Evolutionary conservation across 2,113 vertebrate genomes (phyloP), one percentile per base, ranked within the genome.

Genomic region (Ailuropoda melanoleuca): DNA sequence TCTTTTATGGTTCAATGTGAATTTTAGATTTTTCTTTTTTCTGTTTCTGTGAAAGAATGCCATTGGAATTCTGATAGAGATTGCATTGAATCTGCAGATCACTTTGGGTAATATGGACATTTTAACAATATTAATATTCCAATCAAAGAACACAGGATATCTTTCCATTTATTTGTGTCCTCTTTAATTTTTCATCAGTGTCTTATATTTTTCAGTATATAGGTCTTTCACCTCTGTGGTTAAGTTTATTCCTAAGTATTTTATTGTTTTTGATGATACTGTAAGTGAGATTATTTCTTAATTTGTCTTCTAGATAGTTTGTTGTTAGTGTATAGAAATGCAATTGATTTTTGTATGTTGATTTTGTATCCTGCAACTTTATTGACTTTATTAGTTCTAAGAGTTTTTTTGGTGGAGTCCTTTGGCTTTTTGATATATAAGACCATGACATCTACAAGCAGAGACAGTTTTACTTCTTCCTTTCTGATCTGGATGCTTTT

Each of bases 361-460:
- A 70, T 74, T 90, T 94, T 89, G 55, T 21, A 82, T 94, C 31
- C n/a, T 94, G 53, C n/a, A 96, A 31, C 26, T 55, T 86, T 48
- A n/a, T 17, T 80, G 43, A 96, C 72, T 86, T 93, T 93, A n/a
- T 72, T 70, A 85, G 82, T 60, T 70, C 29, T 66, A 66, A 66
- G 14, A 66, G 62, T 86, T 31, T 88, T 39, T 86, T 68, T 58
- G 64, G 55, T 89, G 85, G 4, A 19, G 34, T 88, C 46, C n/a
- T 95, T 86, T 56, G 34, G 39, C 43, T 72, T 74, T 74, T 43
- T 37, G 43, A 24, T 43, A 26, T 74, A 26, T 74, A 43, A 43
- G 39, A 43, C 24, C 37, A 43, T 43, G 70, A 74, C 12, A 74
- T 74, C 70, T 43, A 24, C 37, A 74, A 74, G 23, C 70, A 74